Evolutionary conservation across 2,888 invertebrate species (phyloP), one percentile per base, ranked within the genome.

Genomic region (Polyommatus iphigenia): DNA sequence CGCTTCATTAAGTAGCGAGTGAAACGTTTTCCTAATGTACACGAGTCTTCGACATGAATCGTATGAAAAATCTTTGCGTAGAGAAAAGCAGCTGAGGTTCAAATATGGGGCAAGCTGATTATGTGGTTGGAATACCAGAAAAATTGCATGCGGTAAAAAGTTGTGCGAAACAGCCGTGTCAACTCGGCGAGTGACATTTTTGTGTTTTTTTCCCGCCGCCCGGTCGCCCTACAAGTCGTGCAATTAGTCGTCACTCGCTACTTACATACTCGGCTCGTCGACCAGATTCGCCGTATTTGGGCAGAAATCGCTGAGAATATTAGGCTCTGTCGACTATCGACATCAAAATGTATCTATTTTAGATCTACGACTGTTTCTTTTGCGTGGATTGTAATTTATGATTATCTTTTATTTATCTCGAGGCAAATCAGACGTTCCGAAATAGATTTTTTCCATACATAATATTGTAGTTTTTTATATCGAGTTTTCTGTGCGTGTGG

Each of bases 401-500:
- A 62, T 62, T 62, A n/a, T 18, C 10, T 62, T 62, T 62, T 62
- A 62, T 62, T 3, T 13, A 62, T 62, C 24, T 62, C 13, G 24
- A 20, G 4, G 8, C 24, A 24, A 24, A 4, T 24, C 62, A 62
- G 10, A 10, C 4, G 29, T 67, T 46, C 46, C 13, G 3, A 46
- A 46, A 46, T 46, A 46, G 46, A 0, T 46, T 67, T 18, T 29
- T 29, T 29, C 1, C 29, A 24, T 20, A 18, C 2, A 18, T 15
- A 32, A 67, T 29, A 67, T 67, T 6, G 5, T 67, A 10, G 24
- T n/a, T 62, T 29, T 15, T 62, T 67, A 67, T 15, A 32, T 15
- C 67, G 15, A 67, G 29, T 67, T 67, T 67, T 67, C 67, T 32
- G 18, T 67, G 67, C 15, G 67, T 67, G 67, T 67, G 67, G 67